These are phyloP conservation scores for Erythrocebus patas DNA, from an alignment of 2,113 vertebrate genomes.

Conservation along the genomic window DNA sequence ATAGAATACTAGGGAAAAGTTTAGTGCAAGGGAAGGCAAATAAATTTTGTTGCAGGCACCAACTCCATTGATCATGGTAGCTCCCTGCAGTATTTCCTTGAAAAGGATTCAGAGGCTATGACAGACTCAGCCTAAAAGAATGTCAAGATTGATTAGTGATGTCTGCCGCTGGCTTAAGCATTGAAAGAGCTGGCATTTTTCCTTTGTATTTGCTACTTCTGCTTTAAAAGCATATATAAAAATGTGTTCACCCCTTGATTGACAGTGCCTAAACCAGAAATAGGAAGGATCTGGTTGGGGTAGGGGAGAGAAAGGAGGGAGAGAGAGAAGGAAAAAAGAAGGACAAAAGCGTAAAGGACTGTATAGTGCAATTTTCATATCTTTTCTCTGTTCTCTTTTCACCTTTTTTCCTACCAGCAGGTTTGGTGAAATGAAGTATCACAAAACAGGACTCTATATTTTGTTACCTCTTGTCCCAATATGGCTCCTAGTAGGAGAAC, in stretches of 20 bases:
- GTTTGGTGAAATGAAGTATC: neutral
- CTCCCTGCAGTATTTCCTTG: neutral
- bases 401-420: neutral
- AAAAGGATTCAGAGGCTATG: neutral
- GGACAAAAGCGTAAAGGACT: neutral
- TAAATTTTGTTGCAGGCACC: neutral
- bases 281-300: neutral
- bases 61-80: neutral
- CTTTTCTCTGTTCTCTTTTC: neutral
- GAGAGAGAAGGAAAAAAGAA: no score
- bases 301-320: neutral
- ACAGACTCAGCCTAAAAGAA: neutral
- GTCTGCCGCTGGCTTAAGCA: neutral
- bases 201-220: neutral
- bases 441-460: neutral
- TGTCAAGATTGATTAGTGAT: neutral
- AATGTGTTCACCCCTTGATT: neutral
- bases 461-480: neutral
- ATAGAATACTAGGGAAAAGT: fast-evolving
- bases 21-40: neutral
- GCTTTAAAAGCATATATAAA: neutral
- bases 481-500: neutral
- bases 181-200: neutral
- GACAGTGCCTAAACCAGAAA: neutral
- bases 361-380: neutral